Percentiles rank a stretch among this genome's conserved stretches.
phyloP scores from a whole-genome alignment of 1,140 invertebrate species.

The Physella acuta region DNA sequence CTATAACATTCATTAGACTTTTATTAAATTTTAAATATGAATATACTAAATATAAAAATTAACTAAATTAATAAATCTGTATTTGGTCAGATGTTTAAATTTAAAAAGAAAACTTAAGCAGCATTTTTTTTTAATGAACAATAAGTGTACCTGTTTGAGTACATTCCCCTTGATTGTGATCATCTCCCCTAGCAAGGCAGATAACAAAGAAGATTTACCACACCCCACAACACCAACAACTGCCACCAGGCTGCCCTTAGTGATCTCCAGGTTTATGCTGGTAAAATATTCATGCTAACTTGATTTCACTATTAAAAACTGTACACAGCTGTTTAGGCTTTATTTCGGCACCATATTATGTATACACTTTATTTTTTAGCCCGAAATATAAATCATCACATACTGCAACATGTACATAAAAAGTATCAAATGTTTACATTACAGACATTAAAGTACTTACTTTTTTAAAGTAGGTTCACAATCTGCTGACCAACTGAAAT shows the following conservation, averaged over 20 bases:
- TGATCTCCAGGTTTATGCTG: background rate
- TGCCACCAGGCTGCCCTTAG: slow-evolving; percentile 5
- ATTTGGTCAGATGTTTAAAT: no score
- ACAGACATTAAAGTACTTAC: background rate
- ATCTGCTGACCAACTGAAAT: background rate
- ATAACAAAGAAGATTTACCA: background rate
- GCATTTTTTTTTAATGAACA: background rate
- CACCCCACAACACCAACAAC: slow-evolving; percentile 5
- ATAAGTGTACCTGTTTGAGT: background rate
- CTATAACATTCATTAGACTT: no score
- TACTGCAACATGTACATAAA: background rate
- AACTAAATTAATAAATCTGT: no score
- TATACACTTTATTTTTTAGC: background rate
- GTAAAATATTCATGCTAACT: background rate
- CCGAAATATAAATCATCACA: background rate
- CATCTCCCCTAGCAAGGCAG: slow-evolving; percentile 5
- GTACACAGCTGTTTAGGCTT: background rate
- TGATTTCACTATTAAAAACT: background rate
- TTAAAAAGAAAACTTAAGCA: no score
- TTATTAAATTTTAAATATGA: no score
- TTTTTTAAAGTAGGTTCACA: background rate
- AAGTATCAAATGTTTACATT: background rate
- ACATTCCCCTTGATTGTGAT: background rate
- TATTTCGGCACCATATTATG: background rate
- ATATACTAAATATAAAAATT: no score